These are phyloP conservation scores for Proteles cristata DNA, from an alignment of 2,113 vertebrate species.

Conservation along the genomic window DNA sequence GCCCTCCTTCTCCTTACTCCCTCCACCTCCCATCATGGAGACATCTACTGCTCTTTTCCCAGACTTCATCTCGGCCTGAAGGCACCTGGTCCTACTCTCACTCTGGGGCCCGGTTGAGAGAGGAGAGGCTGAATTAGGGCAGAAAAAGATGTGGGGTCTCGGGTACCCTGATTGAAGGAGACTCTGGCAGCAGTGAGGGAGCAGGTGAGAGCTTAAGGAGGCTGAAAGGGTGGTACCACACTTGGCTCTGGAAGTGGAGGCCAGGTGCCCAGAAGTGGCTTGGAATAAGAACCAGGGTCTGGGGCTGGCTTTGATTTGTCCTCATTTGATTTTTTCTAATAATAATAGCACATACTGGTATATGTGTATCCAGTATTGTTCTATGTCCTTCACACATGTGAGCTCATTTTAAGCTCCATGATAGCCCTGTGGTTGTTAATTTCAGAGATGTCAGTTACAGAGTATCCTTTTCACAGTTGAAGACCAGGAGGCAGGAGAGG, in stretches of 20 bases:
- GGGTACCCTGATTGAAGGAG: background rate
- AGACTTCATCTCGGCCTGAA: background rate
- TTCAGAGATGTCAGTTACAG: background rate
- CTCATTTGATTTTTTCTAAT: background rate
- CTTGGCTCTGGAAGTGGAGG: background rate
- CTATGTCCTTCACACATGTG: background rate
- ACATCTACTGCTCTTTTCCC: conserved; percentile 38
- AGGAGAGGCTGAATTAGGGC: background rate
- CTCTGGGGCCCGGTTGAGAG: background rate
- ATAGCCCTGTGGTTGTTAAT: background rate
- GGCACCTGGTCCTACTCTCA: background rate
- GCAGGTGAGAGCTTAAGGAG: background rate
- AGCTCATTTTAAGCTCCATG: background rate
- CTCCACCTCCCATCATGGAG: background rate
- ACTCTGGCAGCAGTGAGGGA: background rate
- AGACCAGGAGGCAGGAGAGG: background rate
- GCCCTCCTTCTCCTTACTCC: background rate
- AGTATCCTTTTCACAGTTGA: background rate
- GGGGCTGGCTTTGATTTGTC: background rate
- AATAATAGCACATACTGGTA: background rate
- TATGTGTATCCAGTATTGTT: background rate
- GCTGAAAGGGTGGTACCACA: background rate
- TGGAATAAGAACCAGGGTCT: background rate
- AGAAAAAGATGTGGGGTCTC: background rate
- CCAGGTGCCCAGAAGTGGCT: background rate